A percentile compares a stretch with the other conserved stretches of the same genome.
These are phyloP conservation scores for Steromphala cineraria DNA, from an alignment of 2,888 invertebrate species.

Conservation along the genomic window DNA sequence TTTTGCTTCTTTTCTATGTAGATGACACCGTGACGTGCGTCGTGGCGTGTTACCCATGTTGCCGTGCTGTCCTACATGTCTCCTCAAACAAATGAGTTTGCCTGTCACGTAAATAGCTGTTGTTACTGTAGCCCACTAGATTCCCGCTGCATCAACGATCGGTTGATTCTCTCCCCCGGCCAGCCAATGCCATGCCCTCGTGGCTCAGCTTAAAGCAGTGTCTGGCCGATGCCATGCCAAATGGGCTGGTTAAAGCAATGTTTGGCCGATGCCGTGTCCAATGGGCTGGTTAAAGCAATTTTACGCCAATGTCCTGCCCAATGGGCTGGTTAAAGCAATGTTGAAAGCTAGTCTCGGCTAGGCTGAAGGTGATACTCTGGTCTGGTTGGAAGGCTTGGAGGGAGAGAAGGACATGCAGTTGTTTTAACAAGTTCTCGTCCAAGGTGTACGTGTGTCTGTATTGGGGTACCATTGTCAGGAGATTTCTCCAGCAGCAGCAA, in stretches of 20 bases:
- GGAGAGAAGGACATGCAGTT: neutral
- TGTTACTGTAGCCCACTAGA: constrained; percentile 7
- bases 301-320: too few relatives aligned
- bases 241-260: too few relatives aligned
- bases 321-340: neutral
- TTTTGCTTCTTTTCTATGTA: constrained; percentile 53
- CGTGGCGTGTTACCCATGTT: constrained; percentile 50
- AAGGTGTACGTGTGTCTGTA: constrained; percentile 4
- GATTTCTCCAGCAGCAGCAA: too few relatives aligned
- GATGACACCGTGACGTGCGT: constrained; percentile 51
- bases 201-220: too few relatives aligned
- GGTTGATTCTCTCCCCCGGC: constrained; percentile 11
- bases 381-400: neutral
- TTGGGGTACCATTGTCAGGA: constrained; percentile 5
- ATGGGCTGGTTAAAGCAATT: neutral
- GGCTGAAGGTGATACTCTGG: neutral
- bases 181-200: neutral
- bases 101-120: constrained; percentile 20
- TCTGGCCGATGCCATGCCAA: too few relatives aligned
- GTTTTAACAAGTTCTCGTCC: constrained; percentile 14
- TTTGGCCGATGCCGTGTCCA: too few relatives aligned
- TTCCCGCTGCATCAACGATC: constrained; percentile 2
- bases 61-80: constrained; percentile 51
- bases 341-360: neutral
- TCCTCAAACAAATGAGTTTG: constrained; percentile 27